phyloP scores from a whole-genome alignment of 2,888 invertebrate species.

The Cryptus viduatorius region DNA sequence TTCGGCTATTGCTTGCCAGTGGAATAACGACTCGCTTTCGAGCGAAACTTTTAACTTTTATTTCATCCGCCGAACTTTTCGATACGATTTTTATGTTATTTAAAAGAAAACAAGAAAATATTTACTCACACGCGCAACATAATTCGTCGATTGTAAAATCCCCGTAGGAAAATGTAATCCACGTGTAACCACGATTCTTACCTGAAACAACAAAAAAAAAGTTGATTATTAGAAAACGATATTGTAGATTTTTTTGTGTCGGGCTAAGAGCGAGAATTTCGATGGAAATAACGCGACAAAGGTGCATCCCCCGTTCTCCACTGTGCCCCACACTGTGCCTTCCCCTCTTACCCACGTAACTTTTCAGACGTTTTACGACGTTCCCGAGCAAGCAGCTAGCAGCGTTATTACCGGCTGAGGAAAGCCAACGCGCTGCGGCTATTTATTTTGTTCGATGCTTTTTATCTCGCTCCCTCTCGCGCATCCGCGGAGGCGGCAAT shows the following conservation, averaged over 20 bases:
- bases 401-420: slow-evolving; percentile 34
- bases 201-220: slow-evolving; percentile 71
- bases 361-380: slow-evolving; percentile 80
- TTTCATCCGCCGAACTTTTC: neutral
- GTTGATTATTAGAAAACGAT: slow-evolving; percentile 6
- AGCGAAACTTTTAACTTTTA: slow-evolving; percentile 28
- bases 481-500: slow-evolving; percentile 2
- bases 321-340: neutral
- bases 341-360: slow-evolving; percentile 71
- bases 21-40: slow-evolving; percentile 54
- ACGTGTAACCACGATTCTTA: slow-evolving; percentile 60
- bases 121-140: slow-evolving; percentile 45
- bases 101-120: neutral
- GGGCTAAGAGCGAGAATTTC: neutral
- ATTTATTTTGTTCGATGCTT: slow-evolving; percentile 35
- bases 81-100: slow-evolving; percentile 20
- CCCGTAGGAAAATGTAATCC: neutral
- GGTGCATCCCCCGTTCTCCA: slow-evolving; percentile 70
- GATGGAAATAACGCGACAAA: slow-evolving; percentile 44
- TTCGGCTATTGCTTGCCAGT: slow-evolving; percentile 58
- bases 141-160: slow-evolving; percentile 19
- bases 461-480: slow-evolving; percentile 38
- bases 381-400: slow-evolving; percentile 70
- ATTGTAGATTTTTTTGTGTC: neutral
- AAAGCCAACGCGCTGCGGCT: slow-evolving; percentile 15